Conservation (phyloP, 1,140 invertebrate genomes). For the Heliconius melpomene region DNA sequence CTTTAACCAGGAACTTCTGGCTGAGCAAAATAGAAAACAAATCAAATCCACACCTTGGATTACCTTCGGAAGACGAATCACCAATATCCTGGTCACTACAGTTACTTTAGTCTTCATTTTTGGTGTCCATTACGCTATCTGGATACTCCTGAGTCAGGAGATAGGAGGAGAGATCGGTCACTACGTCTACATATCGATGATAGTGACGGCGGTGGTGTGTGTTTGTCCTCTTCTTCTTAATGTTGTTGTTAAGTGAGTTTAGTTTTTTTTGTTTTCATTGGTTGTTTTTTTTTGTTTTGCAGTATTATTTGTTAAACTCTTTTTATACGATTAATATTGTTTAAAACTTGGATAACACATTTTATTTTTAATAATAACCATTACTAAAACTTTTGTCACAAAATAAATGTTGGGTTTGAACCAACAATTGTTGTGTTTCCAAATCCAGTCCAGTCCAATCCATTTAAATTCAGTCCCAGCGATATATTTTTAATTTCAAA, state of each 20-base stretch:
- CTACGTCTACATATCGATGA: slow-evolving; percentile 45
- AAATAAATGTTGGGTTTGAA: too few species aligned
- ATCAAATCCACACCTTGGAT: slow-evolving; percentile 41
- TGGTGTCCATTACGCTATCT: slow-evolving; percentile 63
- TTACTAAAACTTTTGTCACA: too few species aligned
- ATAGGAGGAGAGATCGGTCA: slow-evolving; percentile 13
- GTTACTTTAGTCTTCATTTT: slow-evolving; percentile 72
- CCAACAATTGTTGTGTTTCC: too few species aligned
- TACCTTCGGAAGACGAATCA: slow-evolving; percentile 37
- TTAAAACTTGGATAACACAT: too few species aligned
- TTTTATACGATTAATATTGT: background rate
- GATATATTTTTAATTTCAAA: too few species aligned
- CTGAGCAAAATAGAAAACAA: slow-evolving; percentile 66
- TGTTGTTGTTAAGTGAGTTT: slow-evolving; percentile 56
- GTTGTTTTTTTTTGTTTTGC: background rate
- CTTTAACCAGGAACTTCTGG: slow-evolving; percentile 73
- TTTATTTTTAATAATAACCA: too few species aligned
- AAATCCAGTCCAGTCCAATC: too few species aligned
- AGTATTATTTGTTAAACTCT: background rate
- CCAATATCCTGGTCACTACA: slow-evolving; percentile 71
- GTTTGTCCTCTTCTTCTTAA: slow-evolving; percentile 58
- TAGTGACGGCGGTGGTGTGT: slow-evolving; percentile 48
- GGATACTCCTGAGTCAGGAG: slow-evolving; percentile 46
- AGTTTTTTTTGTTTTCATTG: slow-evolving; percentile 21
- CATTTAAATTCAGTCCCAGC: too few species aligned